phyloP scores from a whole-genome alignment of 2,888 invertebrate genomes.

The Agriopis leucophaearia region DNA sequence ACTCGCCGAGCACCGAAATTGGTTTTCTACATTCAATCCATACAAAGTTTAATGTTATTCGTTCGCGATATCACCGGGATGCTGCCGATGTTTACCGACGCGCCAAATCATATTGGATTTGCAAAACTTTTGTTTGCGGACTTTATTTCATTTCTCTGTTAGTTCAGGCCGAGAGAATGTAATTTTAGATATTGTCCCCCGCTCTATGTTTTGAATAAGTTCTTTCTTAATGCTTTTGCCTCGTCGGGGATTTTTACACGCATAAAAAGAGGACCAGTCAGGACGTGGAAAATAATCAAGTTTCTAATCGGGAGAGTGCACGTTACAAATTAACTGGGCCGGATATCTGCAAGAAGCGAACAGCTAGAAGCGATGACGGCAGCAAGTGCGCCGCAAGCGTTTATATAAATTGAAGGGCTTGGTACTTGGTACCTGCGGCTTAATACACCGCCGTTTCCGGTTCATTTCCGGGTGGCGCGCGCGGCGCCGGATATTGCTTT shows the following conservation, averaged over 20 bases:
- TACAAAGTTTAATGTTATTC: conserved; percentile 87
- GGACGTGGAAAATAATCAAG: conserved; percentile 23
- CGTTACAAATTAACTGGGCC: conserved; percentile 78
- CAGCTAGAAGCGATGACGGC: conserved; percentile 60
- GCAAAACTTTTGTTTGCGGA: conserved; percentile 86
- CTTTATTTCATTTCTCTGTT: conserved; percentile 85
- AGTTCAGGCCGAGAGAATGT: conserved; percentile 82
- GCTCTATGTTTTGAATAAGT: conserved; percentile 62
- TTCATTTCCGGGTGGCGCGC: conserved; percentile 86
- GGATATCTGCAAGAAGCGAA: conserved; percentile 70
- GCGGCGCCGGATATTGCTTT: conserved; percentile 87
- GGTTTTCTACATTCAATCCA: conserved; percentile 87
- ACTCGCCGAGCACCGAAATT: conserved; percentile 86
- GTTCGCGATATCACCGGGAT: conserved; percentile 86
- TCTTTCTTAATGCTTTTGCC: conserved; percentile 30
- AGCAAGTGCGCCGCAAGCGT: conserved; percentile 76
- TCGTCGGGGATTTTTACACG: conserved; percentile 42
- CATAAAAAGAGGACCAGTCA: conserved; percentile 12
- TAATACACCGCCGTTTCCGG: conserved; percentile 87
- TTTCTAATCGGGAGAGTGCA: conserved; percentile 51
- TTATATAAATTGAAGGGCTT: conserved; percentile 86
- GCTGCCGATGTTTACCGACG: conserved; percentile 86
- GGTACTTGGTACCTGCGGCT: conserved; percentile 80
- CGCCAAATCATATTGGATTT: conserved; percentile 87
- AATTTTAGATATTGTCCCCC: conserved; percentile 79